Percentiles rank a stretch among this genome's conserved stretches.
phyloP scores from a whole-genome alignment of 2,113 vertebrate species.

The Pygoscelis antarcticus region DNA sequence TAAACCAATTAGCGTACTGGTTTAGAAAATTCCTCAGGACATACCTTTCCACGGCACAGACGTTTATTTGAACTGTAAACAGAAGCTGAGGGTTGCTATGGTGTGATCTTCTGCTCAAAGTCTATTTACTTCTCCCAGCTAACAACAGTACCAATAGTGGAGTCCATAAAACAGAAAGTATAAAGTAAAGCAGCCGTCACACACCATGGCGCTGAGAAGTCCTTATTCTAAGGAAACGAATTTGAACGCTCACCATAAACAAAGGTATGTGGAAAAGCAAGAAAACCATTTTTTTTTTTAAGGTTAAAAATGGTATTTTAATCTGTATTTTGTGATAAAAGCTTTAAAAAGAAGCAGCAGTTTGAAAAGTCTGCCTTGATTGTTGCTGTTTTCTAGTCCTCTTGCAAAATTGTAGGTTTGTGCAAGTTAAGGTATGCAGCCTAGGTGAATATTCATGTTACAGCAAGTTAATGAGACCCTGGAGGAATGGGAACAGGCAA shows the following conservation, averaged over 20 bases:
- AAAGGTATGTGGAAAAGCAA: background rate
- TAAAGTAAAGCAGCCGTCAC: background rate
- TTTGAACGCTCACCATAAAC: background rate
- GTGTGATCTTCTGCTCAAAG: constrained; percentile 13
- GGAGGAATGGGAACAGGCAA: background rate
- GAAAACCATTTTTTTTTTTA: background rate
- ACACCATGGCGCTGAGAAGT: background rate
- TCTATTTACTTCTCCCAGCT: constrained; percentile 29
- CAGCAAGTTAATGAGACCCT: background rate
- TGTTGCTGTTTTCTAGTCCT: background rate
- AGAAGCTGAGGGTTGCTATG: constrained; percentile 62
- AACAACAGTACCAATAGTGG: background rate
- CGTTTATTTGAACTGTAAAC: constrained; percentile 21
- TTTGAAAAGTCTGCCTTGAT: background rate
- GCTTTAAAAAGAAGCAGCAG: background rate
- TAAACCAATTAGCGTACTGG: background rate
- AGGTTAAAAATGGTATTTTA: background rate
- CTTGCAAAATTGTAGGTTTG: background rate
- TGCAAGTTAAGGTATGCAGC: background rate
- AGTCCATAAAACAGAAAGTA: background rate
- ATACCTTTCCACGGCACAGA: background rate
- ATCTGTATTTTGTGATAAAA: background rate
- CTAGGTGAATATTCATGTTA: background rate
- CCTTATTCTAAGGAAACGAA: background rate
- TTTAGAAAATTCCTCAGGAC: constrained; percentile 23